These are phyloP conservation scores for Corythornis leucogaster DNA, from an alignment of 2,797 vertebrate genomes.

Conservation along the genomic window DNA sequence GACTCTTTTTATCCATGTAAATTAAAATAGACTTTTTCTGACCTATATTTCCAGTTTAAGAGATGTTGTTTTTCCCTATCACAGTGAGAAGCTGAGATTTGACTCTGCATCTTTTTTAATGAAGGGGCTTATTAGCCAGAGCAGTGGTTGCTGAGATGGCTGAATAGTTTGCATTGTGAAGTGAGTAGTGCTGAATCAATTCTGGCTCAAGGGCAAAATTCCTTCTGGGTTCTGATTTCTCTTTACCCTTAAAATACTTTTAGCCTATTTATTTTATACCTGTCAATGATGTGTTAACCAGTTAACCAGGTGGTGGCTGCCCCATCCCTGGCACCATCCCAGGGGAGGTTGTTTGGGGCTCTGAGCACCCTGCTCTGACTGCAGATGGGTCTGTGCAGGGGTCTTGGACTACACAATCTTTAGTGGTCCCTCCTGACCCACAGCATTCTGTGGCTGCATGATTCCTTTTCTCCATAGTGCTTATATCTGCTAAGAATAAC, in stretches of 20 bases:
- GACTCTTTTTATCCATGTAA: conserved; percentile 5
- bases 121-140: conserved; percentile 12
- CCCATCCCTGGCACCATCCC: not conserved
- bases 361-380: not conserved
- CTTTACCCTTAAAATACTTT: not conserved
- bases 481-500: not conserved
- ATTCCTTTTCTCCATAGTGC: not conserved
- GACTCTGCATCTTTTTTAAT: conserved; percentile 37
- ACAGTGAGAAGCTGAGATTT: not conserved
- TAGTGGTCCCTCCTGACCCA: not conserved
- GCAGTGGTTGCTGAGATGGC: conserved; percentile 11
- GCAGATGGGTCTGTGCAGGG: not conserved
- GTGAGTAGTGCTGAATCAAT: conserved; percentile 16
- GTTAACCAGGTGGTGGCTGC: not conserved
- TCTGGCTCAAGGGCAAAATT: conserved; percentile 18
- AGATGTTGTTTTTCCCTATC: not conserved
- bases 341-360: not conserved
- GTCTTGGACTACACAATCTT: not conserved
- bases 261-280: not conserved
- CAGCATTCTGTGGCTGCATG: not conserved
- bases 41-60: conserved; percentile 49
- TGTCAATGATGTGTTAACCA: not conserved
- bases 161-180: conserved; percentile 5
- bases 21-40: conserved; percentile 43
- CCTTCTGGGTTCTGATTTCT: not conserved